Evolutionary conservation across 2,888 invertebrate species (phyloP), one percentile per base, ranked within the genome.

Genomic region (Hydrotaea cyrtoneurina): DNA sequence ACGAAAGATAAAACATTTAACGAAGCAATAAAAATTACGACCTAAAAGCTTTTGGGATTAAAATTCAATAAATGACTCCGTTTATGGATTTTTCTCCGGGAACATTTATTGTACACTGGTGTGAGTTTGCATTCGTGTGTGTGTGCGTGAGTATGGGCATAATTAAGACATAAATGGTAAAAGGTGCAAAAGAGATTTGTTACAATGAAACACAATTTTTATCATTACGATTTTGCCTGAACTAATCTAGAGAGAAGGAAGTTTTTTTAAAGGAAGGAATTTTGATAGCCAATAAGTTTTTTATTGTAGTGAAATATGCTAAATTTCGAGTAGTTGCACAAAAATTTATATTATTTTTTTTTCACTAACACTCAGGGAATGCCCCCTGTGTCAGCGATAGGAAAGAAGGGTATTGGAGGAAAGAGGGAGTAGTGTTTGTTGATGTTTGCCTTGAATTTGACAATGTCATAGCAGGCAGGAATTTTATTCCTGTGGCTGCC

Each of bases 21-120:
- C 82, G 79, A 78, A 80, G 62, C 80, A 57, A 85, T 85, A 82
- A 85, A 85, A 85, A 59, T 82, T 71, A 85, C 39, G 77, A 77
- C 62, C 77, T 85, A 80, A 85, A 85, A 85, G 85, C 85, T 82
- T 85, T 85, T 69, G 36, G 64, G 50, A 79, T 77, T 69, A 59
- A 76, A 66, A 72, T 76, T 84, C 76, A 79, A 79, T 81, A 85
- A 59, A 73, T 81, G 66, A 46, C 43, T 64, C 23, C 72, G 74
- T 82, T 80, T 71, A 55, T 21, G 17, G 50, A 36, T 64, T 26
- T 53, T 13, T 72, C 17, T 4, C 10, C 36, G 8, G 17, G 55
- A 80, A 46, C 53, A 36, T 53, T 64, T 57, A n/a, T 2, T n/a
- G 50, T n/a, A 62, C 11, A 2, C 21, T 46, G 13, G 43, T 36